Evolutionary conservation across 1,140 invertebrate genomes (phyloP).

Genomic region (Heliconius hermathena): DNA sequence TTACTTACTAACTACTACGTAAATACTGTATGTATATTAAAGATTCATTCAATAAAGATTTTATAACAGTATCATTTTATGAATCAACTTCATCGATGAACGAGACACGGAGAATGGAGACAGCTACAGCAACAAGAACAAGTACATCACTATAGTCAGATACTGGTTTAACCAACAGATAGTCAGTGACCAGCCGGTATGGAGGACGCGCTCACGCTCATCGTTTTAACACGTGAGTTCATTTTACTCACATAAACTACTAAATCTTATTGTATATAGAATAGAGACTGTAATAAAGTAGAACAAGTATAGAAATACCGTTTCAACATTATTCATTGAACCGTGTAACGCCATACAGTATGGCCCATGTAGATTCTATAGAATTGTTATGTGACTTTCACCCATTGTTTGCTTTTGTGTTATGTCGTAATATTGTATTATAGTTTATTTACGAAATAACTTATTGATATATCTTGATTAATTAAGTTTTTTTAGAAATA

Average conservation of each 20-base stretch:
- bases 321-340: conserved; percentile 38
- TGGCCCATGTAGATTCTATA: background rate
- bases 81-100: conserved; percentile 1
- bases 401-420: conserved; percentile 32
- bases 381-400: conserved; percentile 34
- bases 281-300: conserved; percentile 23
- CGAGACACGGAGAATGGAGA: background rate
- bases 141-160: conserved; percentile 13
- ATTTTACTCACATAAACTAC: conserved; percentile 31
- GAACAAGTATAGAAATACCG: conserved; percentile 28
- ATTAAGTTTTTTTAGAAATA: too few species aligned
- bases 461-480: background rate
- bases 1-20: background rate
- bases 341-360: conserved; percentile 26
- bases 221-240: conserved; percentile 70
- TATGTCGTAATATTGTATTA: background rate
- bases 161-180: conserved; percentile 41
- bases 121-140: background rate
- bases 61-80: conserved; percentile 7
- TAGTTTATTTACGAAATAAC: background rate
- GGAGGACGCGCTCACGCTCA: conserved; percentile 57
- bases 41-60: background rate
- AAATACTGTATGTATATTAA: background rate
- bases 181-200: conserved; percentile 51
- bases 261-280: conserved; percentile 25